Conservation (phyloP, 2,113 vertebrate species). For the Zosterops borbonicus region DNA sequence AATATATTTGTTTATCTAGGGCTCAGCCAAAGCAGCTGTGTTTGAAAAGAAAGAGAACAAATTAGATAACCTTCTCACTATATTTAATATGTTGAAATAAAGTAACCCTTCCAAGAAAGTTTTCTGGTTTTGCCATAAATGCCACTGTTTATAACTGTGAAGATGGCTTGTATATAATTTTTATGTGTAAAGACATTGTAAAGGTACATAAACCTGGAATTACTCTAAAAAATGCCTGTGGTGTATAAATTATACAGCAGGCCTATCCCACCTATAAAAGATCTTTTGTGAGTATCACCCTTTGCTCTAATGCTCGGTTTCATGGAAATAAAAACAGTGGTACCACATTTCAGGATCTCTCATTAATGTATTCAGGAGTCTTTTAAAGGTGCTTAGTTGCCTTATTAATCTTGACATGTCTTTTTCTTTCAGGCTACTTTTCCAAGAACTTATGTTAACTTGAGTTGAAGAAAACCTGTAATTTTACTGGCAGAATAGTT, state of each 20-base stretch:
- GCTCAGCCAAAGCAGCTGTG: background rate
- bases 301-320: background rate
- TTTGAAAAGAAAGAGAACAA: background rate
- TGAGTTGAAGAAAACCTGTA: background rate
- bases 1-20: background rate
- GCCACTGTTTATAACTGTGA: background rate
- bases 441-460: background rate
- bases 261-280: background rate
- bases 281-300: background rate
- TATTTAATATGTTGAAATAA: background rate
- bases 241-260: background rate
- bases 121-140: background rate
- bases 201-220: slow-evolving; percentile 21
- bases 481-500: background rate
- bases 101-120: background rate
- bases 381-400: slow-evolving; percentile 10
- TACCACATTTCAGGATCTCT: background rate
- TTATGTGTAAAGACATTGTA: background rate
- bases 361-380: background rate
- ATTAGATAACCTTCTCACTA: slow-evolving; percentile 5
- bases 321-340: background rate
- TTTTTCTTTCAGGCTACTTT: background rate
- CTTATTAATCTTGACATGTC: background rate
- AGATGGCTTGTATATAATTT: slow-evolving; percentile 2
- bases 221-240: background rate